These are phyloP conservation scores for Ditylenchus dipsaci DNA, from an alignment of 1,140 invertebrate genomes.

Conservation along the genomic window DNA sequence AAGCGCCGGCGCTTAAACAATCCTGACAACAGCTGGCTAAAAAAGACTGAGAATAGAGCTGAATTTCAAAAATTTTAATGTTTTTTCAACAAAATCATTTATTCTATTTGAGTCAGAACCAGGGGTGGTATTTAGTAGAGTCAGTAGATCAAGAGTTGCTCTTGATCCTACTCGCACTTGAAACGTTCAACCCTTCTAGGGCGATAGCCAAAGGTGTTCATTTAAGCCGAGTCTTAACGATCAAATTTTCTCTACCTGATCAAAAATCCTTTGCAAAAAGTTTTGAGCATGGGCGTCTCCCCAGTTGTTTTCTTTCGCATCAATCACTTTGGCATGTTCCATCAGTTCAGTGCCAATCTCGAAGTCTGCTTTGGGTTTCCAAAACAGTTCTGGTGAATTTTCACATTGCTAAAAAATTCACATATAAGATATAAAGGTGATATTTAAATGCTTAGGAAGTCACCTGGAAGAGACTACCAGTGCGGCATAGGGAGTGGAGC, in stretches of 20 bases:
- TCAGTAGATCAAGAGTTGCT: too few relatives aligned
- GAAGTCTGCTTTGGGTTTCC: slow-evolving; percentile 81
- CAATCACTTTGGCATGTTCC: slow-evolving; percentile 86
- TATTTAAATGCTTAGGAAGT: not conserved
- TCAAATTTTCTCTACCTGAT: slow-evolving; percentile 44
- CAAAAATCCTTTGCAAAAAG: slow-evolving; percentile 63
- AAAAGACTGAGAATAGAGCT: too few relatives aligned
- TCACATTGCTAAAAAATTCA: slow-evolving; percentile 67
- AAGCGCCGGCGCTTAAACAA: too few relatives aligned
- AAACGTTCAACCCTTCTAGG: too few relatives aligned
- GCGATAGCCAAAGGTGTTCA: too few relatives aligned
- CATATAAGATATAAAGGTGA: not conserved
- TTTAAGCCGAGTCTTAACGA: too few relatives aligned
- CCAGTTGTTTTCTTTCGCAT: slow-evolving; percentile 89
- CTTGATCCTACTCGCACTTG: too few relatives aligned
- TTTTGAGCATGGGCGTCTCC: slow-evolving; percentile 64
- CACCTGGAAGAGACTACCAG: slow-evolving; percentile 80
- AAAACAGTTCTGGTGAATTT: slow-evolving; percentile 83
- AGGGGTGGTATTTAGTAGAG: too few relatives aligned
- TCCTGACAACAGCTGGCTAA: too few relatives aligned
- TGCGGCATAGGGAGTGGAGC: slow-evolving; percentile 65
- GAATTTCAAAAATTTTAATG: too few relatives aligned
- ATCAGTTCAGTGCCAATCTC: slow-evolving; percentile 90
- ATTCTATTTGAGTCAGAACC: too few relatives aligned
- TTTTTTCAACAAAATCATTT: too few relatives aligned